A percentile compares a stretch with the other conserved stretches of the same genome.
Evolutionary conservation across 2,113 vertebrate species (phyloP).

Genomic region (Microcebus murinus): DNA sequence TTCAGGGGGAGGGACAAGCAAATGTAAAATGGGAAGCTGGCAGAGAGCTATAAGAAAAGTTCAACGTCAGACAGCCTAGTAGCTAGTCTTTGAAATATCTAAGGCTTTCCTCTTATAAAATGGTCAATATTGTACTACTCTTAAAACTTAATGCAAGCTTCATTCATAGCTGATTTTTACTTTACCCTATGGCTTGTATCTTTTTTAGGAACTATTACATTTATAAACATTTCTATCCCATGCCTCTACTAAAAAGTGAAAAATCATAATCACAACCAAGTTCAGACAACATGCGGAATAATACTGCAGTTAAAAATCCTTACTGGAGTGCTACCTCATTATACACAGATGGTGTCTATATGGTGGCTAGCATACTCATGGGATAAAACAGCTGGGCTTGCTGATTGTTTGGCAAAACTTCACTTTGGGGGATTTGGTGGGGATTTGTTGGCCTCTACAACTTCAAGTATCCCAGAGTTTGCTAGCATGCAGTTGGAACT

Average conservation of each 20-base stretch:
- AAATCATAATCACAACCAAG: constrained; percentile 39
- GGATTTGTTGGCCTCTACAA: background rate
- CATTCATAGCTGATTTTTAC: constrained; percentile 32
- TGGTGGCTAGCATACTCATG: background rate
- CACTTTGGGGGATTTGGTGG: constrained; percentile 15
- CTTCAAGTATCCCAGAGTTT: background rate
- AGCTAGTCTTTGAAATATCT: background rate
- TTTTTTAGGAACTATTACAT: constrained; percentile 50
- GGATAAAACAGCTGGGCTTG: constrained; percentile 47
- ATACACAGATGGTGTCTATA: constrained; percentile 59
- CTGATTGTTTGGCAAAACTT: constrained; percentile 44
- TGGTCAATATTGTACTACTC: background rate
- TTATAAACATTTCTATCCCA: constrained; percentile 63
- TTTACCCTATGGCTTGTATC: background rate
- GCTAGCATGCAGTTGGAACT: background rate
- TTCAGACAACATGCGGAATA: constrained; percentile 50
- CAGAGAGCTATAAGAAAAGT: background rate
- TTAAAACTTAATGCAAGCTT: constrained; percentile 46
- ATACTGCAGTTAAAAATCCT: constrained; percentile 13
- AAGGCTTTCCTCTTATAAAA: constrained; percentile 17
- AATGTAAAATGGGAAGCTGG: background rate
- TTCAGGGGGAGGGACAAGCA: background rate
- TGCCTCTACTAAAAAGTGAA: constrained; percentile 60
- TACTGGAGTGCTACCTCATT: constrained; percentile 49
- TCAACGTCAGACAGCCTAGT: background rate